Conservation (phyloP, 1,140 invertebrate species). For the Vollenhovia emeryi region DNA sequence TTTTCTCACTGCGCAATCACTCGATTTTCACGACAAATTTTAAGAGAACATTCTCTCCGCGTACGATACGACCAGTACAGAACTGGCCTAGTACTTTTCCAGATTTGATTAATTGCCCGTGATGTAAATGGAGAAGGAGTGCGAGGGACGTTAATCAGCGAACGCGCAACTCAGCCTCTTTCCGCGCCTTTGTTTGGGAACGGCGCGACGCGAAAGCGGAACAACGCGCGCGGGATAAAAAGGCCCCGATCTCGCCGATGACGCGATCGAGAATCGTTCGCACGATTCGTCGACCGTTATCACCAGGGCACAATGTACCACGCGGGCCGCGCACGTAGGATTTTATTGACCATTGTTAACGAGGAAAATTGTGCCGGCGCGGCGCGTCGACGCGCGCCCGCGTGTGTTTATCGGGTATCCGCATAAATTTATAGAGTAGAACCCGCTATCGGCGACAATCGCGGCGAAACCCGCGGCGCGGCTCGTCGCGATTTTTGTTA, state of each 20-base stretch:
- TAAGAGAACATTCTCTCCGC: no score
- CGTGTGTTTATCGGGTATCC: constrained; percentile 28
- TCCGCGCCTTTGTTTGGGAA: constrained; percentile 23
- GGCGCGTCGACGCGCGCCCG: neutral
- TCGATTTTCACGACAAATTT: no score
- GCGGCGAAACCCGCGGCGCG: constrained; percentile 1
- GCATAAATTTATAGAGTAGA: constrained; percentile 41
- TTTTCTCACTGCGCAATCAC: no score
- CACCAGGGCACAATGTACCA: constrained; percentile 1
- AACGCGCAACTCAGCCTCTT: neutral
- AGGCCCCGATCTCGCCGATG: neutral
- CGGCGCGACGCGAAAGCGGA: neutral
- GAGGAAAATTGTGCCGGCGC: constrained; percentile 27
- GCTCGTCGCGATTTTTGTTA: constrained; percentile 21
- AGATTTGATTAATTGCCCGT: no score
- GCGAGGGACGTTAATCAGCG: neutral
- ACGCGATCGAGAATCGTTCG: constrained; percentile 25
- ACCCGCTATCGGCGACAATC: constrained; percentile 10
- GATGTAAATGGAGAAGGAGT: neutral
- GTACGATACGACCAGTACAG: no score
- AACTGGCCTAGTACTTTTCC: no score
- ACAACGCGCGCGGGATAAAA: neutral
- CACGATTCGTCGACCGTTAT: constrained; percentile 25
- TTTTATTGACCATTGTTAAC: constrained; percentile 56
- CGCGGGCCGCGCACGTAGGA: constrained; percentile 24